Evolutionary conservation across 92 coral and sea anemone genomes (phyloP), one percentile per base, ranked within the genome.

Genomic region (Hydrozoanthus gracilis): DNA sequence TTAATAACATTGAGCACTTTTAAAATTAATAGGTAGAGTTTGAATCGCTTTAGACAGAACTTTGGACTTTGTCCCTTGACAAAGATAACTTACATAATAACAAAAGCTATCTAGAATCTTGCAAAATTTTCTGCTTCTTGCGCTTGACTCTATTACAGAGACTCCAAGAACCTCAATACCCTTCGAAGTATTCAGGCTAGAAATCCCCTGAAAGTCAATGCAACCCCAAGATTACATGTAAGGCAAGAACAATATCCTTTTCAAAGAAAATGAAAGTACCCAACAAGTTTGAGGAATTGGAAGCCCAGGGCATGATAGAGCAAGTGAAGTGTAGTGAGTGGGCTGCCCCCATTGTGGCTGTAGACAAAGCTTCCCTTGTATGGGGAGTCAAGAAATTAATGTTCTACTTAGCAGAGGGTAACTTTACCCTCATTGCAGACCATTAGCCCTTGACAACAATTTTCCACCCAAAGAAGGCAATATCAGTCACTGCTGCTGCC

Each of bases 381-480:
- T 75, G 88, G 85, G 83, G 87, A 8, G 71, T 90, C 35, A 86
- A 86, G 52, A 86, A 77, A 64, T 86, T 86, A 45, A 64, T 71
- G 61, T 73, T 58, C 44, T 88, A 84, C 58, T 84, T 89, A 17
- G 87, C 84, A 74, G 89, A 86, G 55, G 66, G 89, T 76, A 47
- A 51, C 13, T 90, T 90, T 68, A 90, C 92, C 73, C 46, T 85
- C 6, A 44, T 71, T 13, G 86, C 92, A 15, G 92, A 89, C 76
- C 89, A 85, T 27, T 2, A 85, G 82, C 89, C 86, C 3, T 76
- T 89, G 71, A 70, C 77, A 10, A 73, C 86, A 49, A 76, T 84
- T 47, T 84, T 89, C 50, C 83, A 76, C 79, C 76, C 85, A 35
- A 45, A 88, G 71, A 88, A 88, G 69, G 15, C 66, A 4, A 3